Base-by-base conservation (phyloP, 2,113 vertebrate species). In the Syngnathus floridae region DNA sequence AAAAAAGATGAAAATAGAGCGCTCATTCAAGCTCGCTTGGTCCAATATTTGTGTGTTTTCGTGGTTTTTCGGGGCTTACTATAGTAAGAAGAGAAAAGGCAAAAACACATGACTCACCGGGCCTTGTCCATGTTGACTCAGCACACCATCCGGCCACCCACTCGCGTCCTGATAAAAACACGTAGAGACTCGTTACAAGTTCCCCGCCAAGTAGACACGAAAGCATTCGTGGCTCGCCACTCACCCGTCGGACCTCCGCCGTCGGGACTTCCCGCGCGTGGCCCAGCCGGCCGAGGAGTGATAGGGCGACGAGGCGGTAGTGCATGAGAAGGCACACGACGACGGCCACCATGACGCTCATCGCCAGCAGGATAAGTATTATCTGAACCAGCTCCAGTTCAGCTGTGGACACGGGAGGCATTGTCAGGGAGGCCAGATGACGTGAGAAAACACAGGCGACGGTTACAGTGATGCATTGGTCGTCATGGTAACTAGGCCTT, bases 361-460 rank as follows among this genome's bases (percentile, higher is more conserved):
- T 93, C 79, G 93, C 93, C 85, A 95, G 92, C 7, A 96, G 89
- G 64, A 96, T 92, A 73, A 95, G 90, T 85, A 94, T 89, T 85
- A 96, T 93, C 84, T 96, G 93, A 86, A 94, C 90, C 63, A 94
- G 93, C 85, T 94, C 94, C 91, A 95, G 89, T 87, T 94, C 94
- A 87, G 94, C 94, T 96, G 86, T 22, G 11, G 1, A 38, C 22
- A 67, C 17, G 17, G 11, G 8, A 74, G 31, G 63, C 62, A 35
- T 0, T 6, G 21, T 41, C 9, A 54, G 31, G 31, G 40, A 21
- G 17, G 35, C 14, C 13, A 57, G 51, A 7, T 31, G 11, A 55
- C 16, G 46, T 71, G 40, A 66, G 58, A 46, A 14, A 46, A 13
- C 58, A 13, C 38, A 37, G 16, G 3, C 35, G 37, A 1, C 10